A percentile compares a stretch with the other conserved stretches of the same genome.
These are phyloP conservation scores for Lindbergichthys nudifrons DNA, from an alignment of 2,797 vertebrate species.

Conservation along the genomic window DNA sequence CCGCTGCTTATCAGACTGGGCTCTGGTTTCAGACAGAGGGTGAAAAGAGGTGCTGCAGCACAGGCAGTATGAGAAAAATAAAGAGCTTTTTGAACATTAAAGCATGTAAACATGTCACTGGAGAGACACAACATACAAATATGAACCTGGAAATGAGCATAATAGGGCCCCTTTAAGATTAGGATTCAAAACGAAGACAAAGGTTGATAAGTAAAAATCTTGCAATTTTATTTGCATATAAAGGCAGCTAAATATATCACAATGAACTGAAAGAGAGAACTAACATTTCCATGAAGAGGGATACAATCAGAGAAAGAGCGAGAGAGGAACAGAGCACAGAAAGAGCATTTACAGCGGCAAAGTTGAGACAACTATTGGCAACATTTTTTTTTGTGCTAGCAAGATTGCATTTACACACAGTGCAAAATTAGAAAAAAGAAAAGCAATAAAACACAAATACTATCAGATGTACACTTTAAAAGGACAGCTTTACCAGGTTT, in stretches of 20 bases:
- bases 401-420: slow-evolving; percentile 99
- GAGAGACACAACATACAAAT: too few species aligned
- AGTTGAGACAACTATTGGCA: slow-evolving; percentile 94
- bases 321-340: slow-evolving; percentile 80
- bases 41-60: too few species aligned
- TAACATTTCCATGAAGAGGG: slow-evolving; percentile 92
- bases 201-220: slow-evolving; percentile 93
- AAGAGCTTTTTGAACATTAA: too few species aligned
- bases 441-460: slow-evolving; percentile 87
- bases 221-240: slow-evolving; percentile 99
- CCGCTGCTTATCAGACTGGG: too few species aligned
- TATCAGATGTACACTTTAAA: slow-evolving; percentile 91
- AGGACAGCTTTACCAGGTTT: slow-evolving; percentile 93
- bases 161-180: too few species aligned
- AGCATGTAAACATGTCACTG: too few species aligned
- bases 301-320: slow-evolving; percentile 87
- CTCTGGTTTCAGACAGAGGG: too few species aligned
- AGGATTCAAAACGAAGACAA: slow-evolving; percentile 23
- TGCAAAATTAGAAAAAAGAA: slow-evolving; percentile 90
- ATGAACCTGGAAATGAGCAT: too few species aligned
- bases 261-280: slow-evolving; percentile 96
- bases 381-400: slow-evolving; percentile 96
- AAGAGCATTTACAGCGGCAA: slow-evolving; percentile 93
- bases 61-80: too few species aligned
- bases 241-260: slow-evolving; percentile 99